Base-by-base conservation (phyloP, 2,797 vertebrate genomes). In the Xerus rutilus region DNA sequence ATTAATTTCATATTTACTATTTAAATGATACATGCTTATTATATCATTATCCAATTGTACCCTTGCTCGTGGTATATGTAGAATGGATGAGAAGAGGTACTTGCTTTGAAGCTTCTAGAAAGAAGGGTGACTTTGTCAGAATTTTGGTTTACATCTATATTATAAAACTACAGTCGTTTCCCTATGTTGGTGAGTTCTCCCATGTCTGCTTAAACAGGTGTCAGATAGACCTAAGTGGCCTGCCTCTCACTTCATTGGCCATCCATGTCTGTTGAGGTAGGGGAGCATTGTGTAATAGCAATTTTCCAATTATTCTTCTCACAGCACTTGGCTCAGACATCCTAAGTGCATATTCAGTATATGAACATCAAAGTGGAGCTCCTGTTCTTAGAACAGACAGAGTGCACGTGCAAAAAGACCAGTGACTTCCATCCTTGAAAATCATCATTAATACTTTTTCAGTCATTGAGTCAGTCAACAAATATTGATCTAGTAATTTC, bases 281-380 rank as follows among this genome's bases (percentile, higher is more conserved):
- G 25, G 18, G 59, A 89, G 18, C 39, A 45, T n/a, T 5, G 21
- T 15, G 12, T 43, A 73, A 28, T 62, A 39, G 45, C 0, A 65
- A 83, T 78, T 94, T 78, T 28, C 21, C 91, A 13, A 47, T 59
- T 74, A 88, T 67, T 89, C 4, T 82, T 87, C 45, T 77, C 62
- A 28, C 21, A 65, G 21, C 11, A 0, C 30, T 81, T 85, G 52
- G 17, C 59, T 8, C 18, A 74, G 74, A n/a, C 7, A 64, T 69
- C 23, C 74, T 74, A 72, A 2, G 15, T 62, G 54, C 47, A 82
- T 49, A 15, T 70, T 77, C 32, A 93, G 15, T 28, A 78, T 45
- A 49, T 8, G 64, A 78, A 64, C 21, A 54, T 59, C 10, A 74
- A 52, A 1, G 2, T 45, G 47, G 47, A 73, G 28, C n/a, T 69